Percentiles rank a stretch among this genome's conserved stretches.
Evolutionary conservation across 2,113 vertebrate species (phyloP).

Genomic region (Lota lota): DNA sequence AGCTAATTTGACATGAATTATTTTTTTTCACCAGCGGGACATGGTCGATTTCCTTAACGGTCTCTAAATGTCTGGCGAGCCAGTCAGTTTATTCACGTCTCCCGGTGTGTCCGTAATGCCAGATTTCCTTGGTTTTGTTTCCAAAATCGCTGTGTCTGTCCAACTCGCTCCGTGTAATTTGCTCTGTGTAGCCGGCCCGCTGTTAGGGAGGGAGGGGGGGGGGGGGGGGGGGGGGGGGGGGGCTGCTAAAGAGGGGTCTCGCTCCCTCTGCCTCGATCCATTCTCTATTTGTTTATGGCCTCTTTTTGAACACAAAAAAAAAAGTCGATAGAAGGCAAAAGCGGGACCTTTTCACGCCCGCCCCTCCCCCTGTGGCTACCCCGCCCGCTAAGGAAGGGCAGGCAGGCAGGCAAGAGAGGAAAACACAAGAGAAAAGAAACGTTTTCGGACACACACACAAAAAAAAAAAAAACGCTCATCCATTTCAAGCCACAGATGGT

Average conservation of each 20-base stretch:
- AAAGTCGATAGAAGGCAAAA: conserved; percentile 60
- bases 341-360: conserved; percentile 43
- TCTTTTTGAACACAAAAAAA: conserved; percentile 21
- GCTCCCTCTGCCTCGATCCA: conserved; percentile 41
- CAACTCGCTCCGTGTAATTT: conserved; percentile 71
- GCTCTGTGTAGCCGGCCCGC: conserved; percentile 58
- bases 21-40: conserved; percentile 43
- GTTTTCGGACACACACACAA: conserved; percentile 51
- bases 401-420: conserved; percentile 35
- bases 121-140: conserved; percentile 71
- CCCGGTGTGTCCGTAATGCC: conserved; percentile 55
- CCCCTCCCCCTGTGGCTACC: conserved; percentile 33
- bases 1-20: conserved; percentile 46
- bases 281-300: conserved; percentile 71
- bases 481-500: conserved; percentile 82
- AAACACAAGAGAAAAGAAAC: conserved; percentile 51
- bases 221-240: too few relatives aligned
- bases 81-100: conserved; percentile 36
- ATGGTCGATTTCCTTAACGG: conserved; percentile 60
- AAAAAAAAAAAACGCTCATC: conserved; percentile 68
- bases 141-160: conserved; percentile 72
- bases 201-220: too few relatives aligned
- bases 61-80: conserved; percentile 51
- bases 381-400: conserved; percentile 54
- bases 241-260: neutral